Evolutionary conservation across 2,113 vertebrate genomes (phyloP), one percentile per base, ranked within the genome.

Genomic region (Delphinus delphis): DNA sequence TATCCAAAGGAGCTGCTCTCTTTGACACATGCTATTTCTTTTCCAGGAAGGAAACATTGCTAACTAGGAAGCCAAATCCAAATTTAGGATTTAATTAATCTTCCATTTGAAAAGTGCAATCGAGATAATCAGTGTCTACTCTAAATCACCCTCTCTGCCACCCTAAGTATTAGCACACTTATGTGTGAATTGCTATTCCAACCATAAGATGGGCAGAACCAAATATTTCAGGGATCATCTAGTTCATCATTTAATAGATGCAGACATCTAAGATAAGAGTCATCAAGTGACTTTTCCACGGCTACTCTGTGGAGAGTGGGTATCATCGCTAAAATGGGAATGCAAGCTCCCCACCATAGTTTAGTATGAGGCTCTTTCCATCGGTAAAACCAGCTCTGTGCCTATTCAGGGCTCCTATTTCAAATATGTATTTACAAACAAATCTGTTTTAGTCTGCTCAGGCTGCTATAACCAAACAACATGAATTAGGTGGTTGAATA

Each of bases 41-140:
- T 93, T 93, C 91, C 77, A 53, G 71, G 65, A 95, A 97, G 96
- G 67, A 93, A 97, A 88, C 76, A 79, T 13, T 50, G 73, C 77
- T 93, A 63, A 91, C 25, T 38, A 65, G 77, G 88, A 93, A 96
- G 86, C 41, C 88, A 95, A 85, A 83, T 89, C 62, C 92, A 94
- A 74, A 94, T 68, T 63, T 94, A 94, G 85, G 50, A 71, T 88
- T 97, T 63, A 88, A 65, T 85, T 80, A 94, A 76, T 86, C 41
- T 93, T 91, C 53, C 71, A 91, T 73, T 94, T 88, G 63, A 82
- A 90, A 77, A 91, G 62, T 20, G 21, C n/a, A 63, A 31, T 89
- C 33, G n/a, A 50, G 53, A 90, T 36, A 15, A 36, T 79, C 67
- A 79, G 20, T 63, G 8, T 68, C 20, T 77, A 65, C 8, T 50